phyloP scores from a whole-genome alignment of 1,140 invertebrate genomes.

The Drosophila sproati region DNA sequence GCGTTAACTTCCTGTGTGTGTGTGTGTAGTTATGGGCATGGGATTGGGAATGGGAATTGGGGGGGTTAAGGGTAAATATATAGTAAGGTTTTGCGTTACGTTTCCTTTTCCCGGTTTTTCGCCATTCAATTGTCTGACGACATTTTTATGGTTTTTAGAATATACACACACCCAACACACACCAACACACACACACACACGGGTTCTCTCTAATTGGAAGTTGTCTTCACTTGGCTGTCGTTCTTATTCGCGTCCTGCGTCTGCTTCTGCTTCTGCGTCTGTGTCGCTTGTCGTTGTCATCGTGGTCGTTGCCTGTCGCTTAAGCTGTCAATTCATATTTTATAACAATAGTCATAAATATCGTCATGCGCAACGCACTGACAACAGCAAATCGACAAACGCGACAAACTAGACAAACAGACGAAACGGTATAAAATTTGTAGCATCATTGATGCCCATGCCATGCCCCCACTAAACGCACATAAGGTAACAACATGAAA shows the following conservation, averaged over 20 bases:
- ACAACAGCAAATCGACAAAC: constrained; percentile 69
- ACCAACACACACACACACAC: not conserved
- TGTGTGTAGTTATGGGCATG: no score
- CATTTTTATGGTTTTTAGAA: constrained; percentile 78
- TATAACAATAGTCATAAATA: constrained; percentile 83
- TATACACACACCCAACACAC: constrained; percentile 5
- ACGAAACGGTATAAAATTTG: constrained; percentile 4
- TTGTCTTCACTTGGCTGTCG: constrained; percentile 57
- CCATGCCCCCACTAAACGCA: not conserved
- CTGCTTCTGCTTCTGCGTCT: not conserved
- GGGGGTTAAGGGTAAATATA: not conserved
- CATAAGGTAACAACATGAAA: not conserved
- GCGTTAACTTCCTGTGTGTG: constrained; percentile 37
- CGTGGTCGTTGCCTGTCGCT: constrained; percentile 46
- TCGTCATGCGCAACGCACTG: constrained; percentile 78
- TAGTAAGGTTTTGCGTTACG: constrained; percentile 41
- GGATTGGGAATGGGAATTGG: no score
- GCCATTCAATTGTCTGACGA: constrained; percentile 83
- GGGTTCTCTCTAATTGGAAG: constrained; percentile 71
- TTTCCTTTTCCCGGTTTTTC: constrained; percentile 61
- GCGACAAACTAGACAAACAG: constrained; percentile 3
- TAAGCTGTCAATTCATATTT: constrained; percentile 82
- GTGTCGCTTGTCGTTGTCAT: constrained; percentile 22
- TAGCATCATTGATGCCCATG: not conserved
- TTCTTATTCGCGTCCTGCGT: not conserved